These are phyloP conservation scores for Trichoplusia ni DNA, from an alignment of 1,140 invertebrate species.

Conservation along the genomic window DNA sequence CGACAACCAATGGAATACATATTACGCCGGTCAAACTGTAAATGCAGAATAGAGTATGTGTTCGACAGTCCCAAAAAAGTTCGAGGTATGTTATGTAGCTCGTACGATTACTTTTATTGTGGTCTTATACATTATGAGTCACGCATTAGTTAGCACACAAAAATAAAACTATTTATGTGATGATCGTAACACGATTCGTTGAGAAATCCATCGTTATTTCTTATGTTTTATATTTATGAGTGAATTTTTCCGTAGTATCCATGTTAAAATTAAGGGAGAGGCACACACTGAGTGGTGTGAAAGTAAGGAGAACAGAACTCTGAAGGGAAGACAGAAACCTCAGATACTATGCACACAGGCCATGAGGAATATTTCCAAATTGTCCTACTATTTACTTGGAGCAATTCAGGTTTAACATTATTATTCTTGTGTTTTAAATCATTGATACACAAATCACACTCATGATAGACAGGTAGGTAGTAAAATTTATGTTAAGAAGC, in stretches of 20 bases:
- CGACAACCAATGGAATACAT: constrained; percentile 85
- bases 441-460: too few species aligned
- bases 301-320: constrained; percentile 79
- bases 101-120: constrained; percentile 35
- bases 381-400: constrained; percentile 85
- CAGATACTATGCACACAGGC: constrained; percentile 79
- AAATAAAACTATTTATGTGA: constrained; percentile 7
- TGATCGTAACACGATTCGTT: constrained; percentile 14
- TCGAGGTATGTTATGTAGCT: constrained; percentile 79
- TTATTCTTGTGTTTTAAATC: too few species aligned
- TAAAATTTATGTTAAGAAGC: too few species aligned
- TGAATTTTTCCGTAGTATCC: constrained; percentile 86
- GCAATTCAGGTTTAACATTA: constrained; percentile 78
- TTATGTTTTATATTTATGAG: too few species aligned
- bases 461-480: too few species aligned
- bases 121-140: constrained; percentile 53
- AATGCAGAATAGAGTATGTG: constrained; percentile 84
- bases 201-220: too few species aligned
- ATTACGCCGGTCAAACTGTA: constrained; percentile 86
- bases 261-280: constrained; percentile 86
- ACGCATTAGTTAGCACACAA: constrained; percentile 24
- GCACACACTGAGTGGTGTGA: constrained; percentile 87
- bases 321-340: constrained; percentile 82
- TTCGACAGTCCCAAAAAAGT: constrained; percentile 86
- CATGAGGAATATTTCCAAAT: constrained; percentile 87